Conservation (phyloP, 1,140 invertebrate genomes). For the Oscheius sp. region DNA sequence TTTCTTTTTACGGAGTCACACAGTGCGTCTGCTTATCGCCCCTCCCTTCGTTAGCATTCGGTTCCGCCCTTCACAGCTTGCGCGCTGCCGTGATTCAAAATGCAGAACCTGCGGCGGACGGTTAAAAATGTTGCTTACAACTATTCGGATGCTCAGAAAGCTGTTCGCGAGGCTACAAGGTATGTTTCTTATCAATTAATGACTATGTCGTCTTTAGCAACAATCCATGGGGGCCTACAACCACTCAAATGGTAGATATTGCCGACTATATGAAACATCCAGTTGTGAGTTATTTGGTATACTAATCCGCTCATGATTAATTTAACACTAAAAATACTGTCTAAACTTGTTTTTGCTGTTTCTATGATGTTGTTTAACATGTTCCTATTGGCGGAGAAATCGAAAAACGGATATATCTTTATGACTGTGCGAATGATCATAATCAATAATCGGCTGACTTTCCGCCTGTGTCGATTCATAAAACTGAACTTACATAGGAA, state of each 20-base stretch:
- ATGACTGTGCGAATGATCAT: not conserved
- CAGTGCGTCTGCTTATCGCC: not conserved
- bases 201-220: constrained; percentile 35
- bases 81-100: not conserved
- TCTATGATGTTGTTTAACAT: not conserved
- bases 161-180: constrained; percentile 59
- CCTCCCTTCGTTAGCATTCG: not conserved
- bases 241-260: constrained; percentile 96
- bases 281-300: constrained; percentile 65
- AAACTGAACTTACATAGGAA: not conserved
- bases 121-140: constrained; percentile 61
- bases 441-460: not conserved
- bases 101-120: constrained; percentile 47
- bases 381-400: no score
- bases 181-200: not conserved
- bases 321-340: not conserved
- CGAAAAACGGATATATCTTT: not conserved
- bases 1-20: not conserved
- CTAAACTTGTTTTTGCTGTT: not conserved
- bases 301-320: not conserved
- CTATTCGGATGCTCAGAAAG: constrained; percentile 60
- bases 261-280: constrained; percentile 98
- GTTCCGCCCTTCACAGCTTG: not conserved
- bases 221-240: constrained; percentile 96
- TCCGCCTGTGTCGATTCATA: not conserved